Percentiles rank a stretch among this genome's conserved stretches.
Evolutionary conservation across 2,113 vertebrate species (phyloP).

Genomic region (Xiphophorus couchianus): DNA sequence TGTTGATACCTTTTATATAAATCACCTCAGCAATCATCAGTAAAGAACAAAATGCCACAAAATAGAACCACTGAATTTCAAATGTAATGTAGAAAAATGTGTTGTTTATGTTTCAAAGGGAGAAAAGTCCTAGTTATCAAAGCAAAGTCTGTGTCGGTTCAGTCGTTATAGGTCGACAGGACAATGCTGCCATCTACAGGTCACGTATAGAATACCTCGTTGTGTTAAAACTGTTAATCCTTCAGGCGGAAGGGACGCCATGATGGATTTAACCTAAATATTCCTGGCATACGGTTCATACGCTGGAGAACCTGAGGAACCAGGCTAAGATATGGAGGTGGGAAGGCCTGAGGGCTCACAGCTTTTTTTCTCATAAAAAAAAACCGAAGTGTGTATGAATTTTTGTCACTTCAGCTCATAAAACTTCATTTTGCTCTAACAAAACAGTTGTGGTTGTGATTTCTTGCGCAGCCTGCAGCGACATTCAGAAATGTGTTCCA

Average conservation of each 20-base stretch:
- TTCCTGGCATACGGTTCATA: background rate
- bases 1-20: background rate
- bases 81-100: background rate
- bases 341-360: background rate
- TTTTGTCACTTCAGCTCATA: background rate
- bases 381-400: background rate
- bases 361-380: background rate
- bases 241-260: background rate
- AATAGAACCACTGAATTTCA: constrained; percentile 17
- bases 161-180: background rate
- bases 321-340: too few species aligned
- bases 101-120: background rate
- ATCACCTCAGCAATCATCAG: constrained; percentile 28
- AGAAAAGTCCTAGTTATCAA: background rate
- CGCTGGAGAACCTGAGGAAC: background rate
- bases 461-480: background rate
- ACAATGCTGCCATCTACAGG: constrained; percentile 48
- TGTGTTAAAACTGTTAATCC: background rate
- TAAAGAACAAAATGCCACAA: constrained; percentile 39
- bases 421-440: background rate
- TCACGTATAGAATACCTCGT: background rate
- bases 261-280: background rate
- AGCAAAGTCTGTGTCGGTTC: too few species aligned
- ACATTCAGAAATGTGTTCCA: background rate
- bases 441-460: background rate